phyloP scores from a whole-genome alignment of 2,113 vertebrate species.

The Serinus canaria region DNA sequence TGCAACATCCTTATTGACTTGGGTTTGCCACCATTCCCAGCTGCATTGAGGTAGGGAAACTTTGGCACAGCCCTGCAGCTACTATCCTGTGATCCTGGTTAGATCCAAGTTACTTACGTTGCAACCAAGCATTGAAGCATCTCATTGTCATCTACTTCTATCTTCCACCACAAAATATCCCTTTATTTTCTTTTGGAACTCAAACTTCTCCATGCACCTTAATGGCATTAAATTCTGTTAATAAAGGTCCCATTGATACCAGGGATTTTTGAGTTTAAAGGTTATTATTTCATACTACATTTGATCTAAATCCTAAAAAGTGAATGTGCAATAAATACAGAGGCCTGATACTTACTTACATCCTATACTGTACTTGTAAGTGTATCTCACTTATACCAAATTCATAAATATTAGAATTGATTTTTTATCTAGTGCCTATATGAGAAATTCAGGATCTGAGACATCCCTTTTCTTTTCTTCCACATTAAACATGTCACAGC shows the following conservation, averaged over 20 bases:
- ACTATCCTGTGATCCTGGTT: background rate
- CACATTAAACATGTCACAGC: background rate
- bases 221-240: background rate
- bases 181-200: background rate
- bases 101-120: background rate
- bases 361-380: background rate
- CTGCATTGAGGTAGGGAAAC: background rate
- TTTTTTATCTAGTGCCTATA: background rate
- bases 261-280: background rate
- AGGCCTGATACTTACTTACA: background rate
- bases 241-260: background rate
- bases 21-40: background rate
- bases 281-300: background rate
- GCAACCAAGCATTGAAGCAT: background rate
- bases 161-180: background rate
- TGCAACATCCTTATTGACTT: background rate
- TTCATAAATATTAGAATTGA: background rate
- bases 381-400: background rate
- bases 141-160: background rate
- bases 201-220: background rate
- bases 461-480: background rate
- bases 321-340: background rate
- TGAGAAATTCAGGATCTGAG: background rate
- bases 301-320: background rate
- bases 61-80: background rate